Percentiles rank a stretch among this genome's conserved stretches.
These are phyloP conservation scores for Poeciliopsis prolifica DNA, from an alignment of 2,113 vertebrate genomes.

Conservation along the genomic window DNA sequence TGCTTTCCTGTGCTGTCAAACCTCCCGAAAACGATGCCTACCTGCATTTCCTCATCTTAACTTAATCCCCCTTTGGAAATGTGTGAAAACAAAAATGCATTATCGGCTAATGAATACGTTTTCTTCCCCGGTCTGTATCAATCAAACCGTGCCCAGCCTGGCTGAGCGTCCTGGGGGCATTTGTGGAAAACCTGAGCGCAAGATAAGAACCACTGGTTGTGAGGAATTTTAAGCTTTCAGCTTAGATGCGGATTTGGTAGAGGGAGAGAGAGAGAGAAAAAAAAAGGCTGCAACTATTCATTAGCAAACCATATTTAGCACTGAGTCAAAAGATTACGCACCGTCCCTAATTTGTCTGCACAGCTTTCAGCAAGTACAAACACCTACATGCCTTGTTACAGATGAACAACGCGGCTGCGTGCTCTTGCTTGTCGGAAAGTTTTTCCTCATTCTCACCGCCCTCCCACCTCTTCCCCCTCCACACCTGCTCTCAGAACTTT, in stretches of 20 bases:
- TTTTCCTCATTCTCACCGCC: slow-evolving; percentile 5
- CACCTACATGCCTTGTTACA: not conserved
- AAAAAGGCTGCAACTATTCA: not conserved
- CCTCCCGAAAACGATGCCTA: not conserved
- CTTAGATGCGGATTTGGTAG: not conserved
- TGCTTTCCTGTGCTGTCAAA: not conserved
- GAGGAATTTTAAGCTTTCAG: slow-evolving; percentile 2
- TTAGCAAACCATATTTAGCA: slow-evolving; percentile 8
- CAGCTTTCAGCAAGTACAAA: slow-evolving; percentile 45
- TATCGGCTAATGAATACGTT: not conserved
- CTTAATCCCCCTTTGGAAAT: not conserved
- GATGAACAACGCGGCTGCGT: slow-evolving; percentile 25
- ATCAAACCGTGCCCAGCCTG: not conserved
- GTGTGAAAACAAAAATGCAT: too few species aligned
- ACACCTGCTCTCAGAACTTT: not conserved
- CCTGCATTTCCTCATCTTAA: not conserved
- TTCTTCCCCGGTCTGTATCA: not conserved
- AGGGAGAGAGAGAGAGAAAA: not conserved
- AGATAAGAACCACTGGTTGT: not conserved
- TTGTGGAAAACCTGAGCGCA: not conserved
- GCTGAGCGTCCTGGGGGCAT: not conserved
- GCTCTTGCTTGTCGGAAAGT: slow-evolving; percentile 39
- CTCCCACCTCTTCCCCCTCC: too few species aligned
- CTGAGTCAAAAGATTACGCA: slow-evolving; percentile 14
- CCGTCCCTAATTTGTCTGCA: slow-evolving; percentile 11